Conservation (phyloP, 2,888 invertebrate genomes). For the Scaptomyza polygonia region DNA sequence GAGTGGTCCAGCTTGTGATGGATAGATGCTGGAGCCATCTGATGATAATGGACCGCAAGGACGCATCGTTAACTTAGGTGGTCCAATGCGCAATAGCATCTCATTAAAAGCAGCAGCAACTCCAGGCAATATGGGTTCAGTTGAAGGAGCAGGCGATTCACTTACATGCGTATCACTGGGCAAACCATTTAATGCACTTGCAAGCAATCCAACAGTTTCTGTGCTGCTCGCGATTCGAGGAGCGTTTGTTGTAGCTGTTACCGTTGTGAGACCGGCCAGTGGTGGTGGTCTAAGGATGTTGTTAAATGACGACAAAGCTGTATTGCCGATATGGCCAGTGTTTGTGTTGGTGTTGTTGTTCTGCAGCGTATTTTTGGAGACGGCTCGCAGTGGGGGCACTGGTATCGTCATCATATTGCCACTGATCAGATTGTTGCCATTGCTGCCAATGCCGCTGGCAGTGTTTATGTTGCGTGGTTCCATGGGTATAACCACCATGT, state of each 20-base stretch:
- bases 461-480: constrained; percentile 56
- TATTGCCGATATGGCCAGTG: constrained; percentile 17
- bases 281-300: constrained; percentile 68
- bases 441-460: constrained; percentile 26
- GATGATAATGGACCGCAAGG: constrained; percentile 85
- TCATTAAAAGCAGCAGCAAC: constrained; percentile 80
- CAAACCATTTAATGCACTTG: constrained; percentile 59
- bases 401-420: constrained; percentile 65
- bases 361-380: constrained; percentile 74
- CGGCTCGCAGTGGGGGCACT: constrained; percentile 81
- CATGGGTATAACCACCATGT: constrained; percentile 84
- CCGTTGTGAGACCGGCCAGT: constrained; percentile 68
- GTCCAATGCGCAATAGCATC: constrained; percentile 81
- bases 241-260: constrained; percentile 19
- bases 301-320: constrained; percentile 16
- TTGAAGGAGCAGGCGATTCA: constrained; percentile 22
- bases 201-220: constrained; percentile 38
- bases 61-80: constrained; percentile 84
- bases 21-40: constrained; percentile 84
- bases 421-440: constrained; percentile 48
- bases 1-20: constrained; percentile 86
- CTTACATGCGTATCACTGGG: constrained; percentile 41
- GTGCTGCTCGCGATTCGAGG: constrained; percentile 1
- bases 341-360: constrained; percentile 6
- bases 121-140: constrained; percentile 66